Conservation (phyloP, 1,140 invertebrate genomes). For the Fopius arisanus region DNA sequence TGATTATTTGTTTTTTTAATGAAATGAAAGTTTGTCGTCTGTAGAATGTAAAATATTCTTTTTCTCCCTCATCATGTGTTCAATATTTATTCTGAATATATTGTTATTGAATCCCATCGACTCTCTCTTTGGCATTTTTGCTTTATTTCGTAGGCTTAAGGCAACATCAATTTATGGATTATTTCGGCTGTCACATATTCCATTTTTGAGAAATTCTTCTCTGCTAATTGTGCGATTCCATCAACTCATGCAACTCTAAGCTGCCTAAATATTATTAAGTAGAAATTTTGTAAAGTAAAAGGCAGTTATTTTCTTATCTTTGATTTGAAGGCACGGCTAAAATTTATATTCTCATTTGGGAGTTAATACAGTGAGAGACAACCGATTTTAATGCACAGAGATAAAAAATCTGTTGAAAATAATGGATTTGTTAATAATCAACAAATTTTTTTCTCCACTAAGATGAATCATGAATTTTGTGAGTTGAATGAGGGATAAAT, state of each 20-base stretch:
- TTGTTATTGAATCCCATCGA: background rate
- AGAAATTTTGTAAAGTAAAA: background rate
- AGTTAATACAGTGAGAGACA: no score
- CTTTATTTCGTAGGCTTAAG: conserved; percentile 18
- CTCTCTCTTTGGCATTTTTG: conserved; percentile 29
- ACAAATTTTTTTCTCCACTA: no score
- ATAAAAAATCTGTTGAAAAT: no score
- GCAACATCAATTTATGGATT: background rate
- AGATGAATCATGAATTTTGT: background rate
- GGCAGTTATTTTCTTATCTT: background rate
- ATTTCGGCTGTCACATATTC: background rate
- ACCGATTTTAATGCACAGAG: no score
- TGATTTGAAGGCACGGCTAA: background rate
- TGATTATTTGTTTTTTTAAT: background rate
- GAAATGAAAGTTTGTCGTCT: background rate
- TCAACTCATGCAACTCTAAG: background rate
- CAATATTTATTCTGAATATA: background rate
- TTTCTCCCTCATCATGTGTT: background rate
- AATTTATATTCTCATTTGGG: background rate
- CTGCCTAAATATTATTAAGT: background rate
- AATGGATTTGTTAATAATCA: no score
- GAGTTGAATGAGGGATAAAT: background rate
- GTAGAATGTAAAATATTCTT: conserved; percentile 8
- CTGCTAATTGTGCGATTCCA: background rate
- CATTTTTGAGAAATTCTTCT: background rate